phyloP scores from a whole-genome alignment of 1,140 invertebrate species.

The Drosophila pectinifera region DNA sequence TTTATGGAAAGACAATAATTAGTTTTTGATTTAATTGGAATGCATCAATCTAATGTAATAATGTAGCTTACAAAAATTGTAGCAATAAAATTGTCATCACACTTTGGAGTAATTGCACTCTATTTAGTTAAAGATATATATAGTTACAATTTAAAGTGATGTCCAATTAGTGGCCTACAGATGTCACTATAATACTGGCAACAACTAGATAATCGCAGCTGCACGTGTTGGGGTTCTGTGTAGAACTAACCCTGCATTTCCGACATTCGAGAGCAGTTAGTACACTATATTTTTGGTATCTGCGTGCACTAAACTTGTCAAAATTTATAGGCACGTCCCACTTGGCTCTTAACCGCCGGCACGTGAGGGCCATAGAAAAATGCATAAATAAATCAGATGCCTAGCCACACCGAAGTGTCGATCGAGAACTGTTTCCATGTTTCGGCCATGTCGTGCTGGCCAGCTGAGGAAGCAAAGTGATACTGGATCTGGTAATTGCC shows the following conservation, averaged over 20 bases:
- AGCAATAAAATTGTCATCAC: neutral
- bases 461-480: slow-evolving; percentile 7
- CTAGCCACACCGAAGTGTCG: slow-evolving; percentile 29
- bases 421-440: slow-evolving; percentile 34
- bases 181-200: slow-evolving; percentile 4
- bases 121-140: neutral
- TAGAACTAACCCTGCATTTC: slow-evolving; percentile 11
- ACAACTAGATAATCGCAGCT: slow-evolving; percentile 8
- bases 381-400: slow-evolving; percentile 29
- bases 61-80: neutral
- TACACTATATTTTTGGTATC: slow-evolving; percentile 7
- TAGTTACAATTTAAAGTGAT: slow-evolving; percentile 9
- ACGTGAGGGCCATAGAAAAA: slow-evolving; percentile 54
- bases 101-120: neutral
- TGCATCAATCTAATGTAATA: no score
- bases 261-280: neutral
- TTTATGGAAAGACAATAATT: neutral
- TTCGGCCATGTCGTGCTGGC: slow-evolving; percentile 20
- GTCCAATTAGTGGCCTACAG: neutral
- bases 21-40: neutral
- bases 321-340: slow-evolving; percentile 56
- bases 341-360: slow-evolving; percentile 32
- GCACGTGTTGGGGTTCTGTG: slow-evolving; percentile 21
- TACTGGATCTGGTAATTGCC: slow-evolving; percentile 53
- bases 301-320: slow-evolving; percentile 36